These are phyloP conservation scores for Arothron firmamentum DNA, from an alignment of 2,113 vertebrate species.

Conservation along the genomic window DNA sequence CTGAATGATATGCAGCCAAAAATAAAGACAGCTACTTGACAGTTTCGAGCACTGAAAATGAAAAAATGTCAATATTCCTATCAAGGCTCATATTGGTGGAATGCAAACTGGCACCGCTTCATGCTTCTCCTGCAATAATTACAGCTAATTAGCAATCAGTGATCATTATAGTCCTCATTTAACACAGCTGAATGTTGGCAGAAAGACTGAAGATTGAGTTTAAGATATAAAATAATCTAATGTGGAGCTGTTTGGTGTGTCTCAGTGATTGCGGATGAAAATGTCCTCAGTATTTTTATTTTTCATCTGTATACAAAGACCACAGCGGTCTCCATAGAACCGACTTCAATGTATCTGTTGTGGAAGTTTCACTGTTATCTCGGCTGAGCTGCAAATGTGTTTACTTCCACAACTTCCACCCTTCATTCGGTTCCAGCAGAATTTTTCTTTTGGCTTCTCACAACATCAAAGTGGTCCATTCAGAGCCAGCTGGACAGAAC, in stretches of 20 bases:
- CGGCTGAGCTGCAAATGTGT: slow-evolving; percentile 41
- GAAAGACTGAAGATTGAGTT: neutral
- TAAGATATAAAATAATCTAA: neutral
- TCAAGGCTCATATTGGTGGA: neutral
- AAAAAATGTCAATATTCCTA: neutral
- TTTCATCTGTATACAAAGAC: neutral
- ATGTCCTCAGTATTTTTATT: neutral
- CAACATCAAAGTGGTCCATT: slow-evolving; percentile 57
- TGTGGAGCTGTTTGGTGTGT: neutral
- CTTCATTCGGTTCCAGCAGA: slow-evolving; percentile 49
- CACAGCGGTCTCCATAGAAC: neutral
- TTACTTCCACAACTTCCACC: slow-evolving; percentile 35
- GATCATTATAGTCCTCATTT: slow-evolving; percentile 8
- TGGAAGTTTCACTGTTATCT: slow-evolving; percentile 39
- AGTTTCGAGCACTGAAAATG: neutral
- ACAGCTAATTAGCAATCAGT: slow-evolving; percentile 11
- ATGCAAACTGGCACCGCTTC: neutral
- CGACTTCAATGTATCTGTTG: slow-evolving; percentile 33
- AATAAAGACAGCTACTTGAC: too few species aligned
- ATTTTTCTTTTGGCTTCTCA: slow-evolving; percentile 37
- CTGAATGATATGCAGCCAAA: too few species aligned
- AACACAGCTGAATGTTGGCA: neutral
- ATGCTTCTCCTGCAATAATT: slow-evolving; percentile 18
- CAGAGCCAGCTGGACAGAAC: slow-evolving; percentile 57
- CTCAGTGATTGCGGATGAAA: neutral